phyloP scores from a whole-genome alignment of 2,888 invertebrate species.

The Gymnocheta viridis region DNA sequence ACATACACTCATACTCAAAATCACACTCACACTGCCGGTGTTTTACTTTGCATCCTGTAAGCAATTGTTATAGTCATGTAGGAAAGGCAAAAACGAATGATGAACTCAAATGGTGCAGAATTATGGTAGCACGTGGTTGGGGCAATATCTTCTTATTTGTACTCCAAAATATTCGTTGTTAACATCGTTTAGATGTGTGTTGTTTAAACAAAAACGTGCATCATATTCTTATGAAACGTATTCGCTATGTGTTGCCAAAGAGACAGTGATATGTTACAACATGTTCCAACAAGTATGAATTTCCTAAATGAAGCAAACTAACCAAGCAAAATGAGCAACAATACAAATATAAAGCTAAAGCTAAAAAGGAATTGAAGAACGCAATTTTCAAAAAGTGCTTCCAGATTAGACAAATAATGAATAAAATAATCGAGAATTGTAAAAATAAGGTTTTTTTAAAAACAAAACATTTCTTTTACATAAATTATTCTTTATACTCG shows the following conservation, averaged over 20 bases:
- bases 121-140: conserved; percentile 38
- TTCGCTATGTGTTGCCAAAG: background rate
- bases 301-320: no score
- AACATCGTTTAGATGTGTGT: conserved; percentile 10
- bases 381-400: background rate
- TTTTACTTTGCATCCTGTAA: conserved; percentile 34
- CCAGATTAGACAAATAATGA: background rate
- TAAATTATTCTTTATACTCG: no score
- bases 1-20: background rate
- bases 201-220: conserved; percentile 8
- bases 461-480: no score
- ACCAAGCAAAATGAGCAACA: conserved; percentile 6
- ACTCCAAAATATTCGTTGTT: background rate
- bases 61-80: conserved; percentile 12
- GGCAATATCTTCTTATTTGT: background rate
- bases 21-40: conserved; percentile 7
- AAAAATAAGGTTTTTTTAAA: no score
- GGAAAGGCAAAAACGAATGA: background rate
- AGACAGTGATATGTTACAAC: conserved; percentile 37
- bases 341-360: conserved; percentile 42
- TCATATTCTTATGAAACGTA: background rate
- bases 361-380: conserved; percentile 39
- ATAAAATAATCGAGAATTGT: background rate
- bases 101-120: conserved; percentile 53
- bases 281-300: conserved; percentile 4